Percentiles rank a stretch among this genome's conserved stretches.
phyloP scores from a whole-genome alignment of 2,888 invertebrate species.

The Muscina levida region DNA sequence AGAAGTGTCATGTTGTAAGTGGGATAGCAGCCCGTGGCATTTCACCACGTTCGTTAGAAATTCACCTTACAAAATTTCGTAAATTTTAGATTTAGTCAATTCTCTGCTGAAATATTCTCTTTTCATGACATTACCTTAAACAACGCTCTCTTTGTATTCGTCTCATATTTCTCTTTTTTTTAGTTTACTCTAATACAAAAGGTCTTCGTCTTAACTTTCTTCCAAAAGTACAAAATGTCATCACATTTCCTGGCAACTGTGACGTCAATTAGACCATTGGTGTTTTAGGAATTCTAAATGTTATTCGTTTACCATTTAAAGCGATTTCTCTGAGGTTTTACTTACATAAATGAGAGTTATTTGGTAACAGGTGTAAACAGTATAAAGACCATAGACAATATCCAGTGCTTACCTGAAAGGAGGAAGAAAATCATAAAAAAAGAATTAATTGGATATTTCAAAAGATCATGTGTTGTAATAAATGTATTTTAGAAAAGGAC shows the following conservation, averaged over 20 bases:
- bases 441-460: slow-evolving; percentile 32
- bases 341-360: slow-evolving; percentile 42
- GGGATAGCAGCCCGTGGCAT: no score
- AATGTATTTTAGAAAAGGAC: no score
- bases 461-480: no score
- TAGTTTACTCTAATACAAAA: slow-evolving; percentile 26
- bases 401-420: slow-evolving; percentile 56
- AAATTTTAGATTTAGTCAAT: not conserved
- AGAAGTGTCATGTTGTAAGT: no score
- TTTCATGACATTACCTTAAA: not conserved
- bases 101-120: not conserved
- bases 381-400: not conserved
- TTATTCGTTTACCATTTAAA: not conserved
- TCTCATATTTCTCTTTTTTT: not conserved
- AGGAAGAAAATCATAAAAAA: slow-evolving; percentile 35
- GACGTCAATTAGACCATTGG: slow-evolving; percentile 9
- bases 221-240: not conserved
- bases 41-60: slow-evolving; percentile 6
- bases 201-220: slow-evolving; percentile 40
- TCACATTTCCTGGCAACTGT: not conserved
- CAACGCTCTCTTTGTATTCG: not conserved
- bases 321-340: not conserved
- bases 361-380: slow-evolving; percentile 23
- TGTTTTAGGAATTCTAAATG: slow-evolving; percentile 5
- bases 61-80: no score